phyloP scores from a whole-genome alignment of 1,140 invertebrate genomes.

The Drosophila tropicalis region DNA sequence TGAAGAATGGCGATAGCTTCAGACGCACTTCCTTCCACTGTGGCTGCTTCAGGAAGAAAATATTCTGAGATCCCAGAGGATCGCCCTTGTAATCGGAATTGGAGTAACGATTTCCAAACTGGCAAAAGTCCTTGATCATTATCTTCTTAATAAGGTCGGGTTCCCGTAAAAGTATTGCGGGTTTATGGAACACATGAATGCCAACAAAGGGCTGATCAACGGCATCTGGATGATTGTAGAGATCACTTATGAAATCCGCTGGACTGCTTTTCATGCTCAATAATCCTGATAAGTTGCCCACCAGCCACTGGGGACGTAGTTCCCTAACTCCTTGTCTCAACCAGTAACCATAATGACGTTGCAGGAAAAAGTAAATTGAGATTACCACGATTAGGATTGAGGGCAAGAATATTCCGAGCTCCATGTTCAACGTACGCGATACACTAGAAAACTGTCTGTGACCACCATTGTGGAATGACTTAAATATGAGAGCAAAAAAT shows the following conservation, averaged over 20 bases:
- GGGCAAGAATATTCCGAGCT: constrained; percentile 31
- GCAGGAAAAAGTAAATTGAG: constrained; percentile 22
- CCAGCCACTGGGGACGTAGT: constrained; percentile 65
- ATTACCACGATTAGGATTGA: constrained; percentile 21
- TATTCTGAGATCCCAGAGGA: constrained; percentile 71
- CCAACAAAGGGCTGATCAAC: constrained; percentile 77
- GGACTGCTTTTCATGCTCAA: constrained; percentile 59
- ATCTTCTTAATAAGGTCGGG: constrained; percentile 84
- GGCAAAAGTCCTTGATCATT: constrained; percentile 84
- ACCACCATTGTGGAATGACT: neutral
- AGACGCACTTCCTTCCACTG: constrained; percentile 85
- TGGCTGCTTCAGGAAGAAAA: constrained; percentile 77
- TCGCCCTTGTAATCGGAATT: constrained; percentile 84
- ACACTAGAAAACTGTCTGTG: constrained; percentile 20
- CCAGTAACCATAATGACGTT: constrained; percentile 79
- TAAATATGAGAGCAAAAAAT: neutral
- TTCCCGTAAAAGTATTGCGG: constrained; percentile 84
- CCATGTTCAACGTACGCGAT: constrained; percentile 36
- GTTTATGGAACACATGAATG: constrained; percentile 83
- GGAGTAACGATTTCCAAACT: constrained; percentile 81
- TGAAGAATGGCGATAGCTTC: constrained; percentile 85
- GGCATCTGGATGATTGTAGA: constrained; percentile 70
- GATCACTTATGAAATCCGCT: constrained; percentile 59
- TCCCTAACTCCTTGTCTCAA: constrained; percentile 76
- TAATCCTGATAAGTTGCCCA: constrained; percentile 81